phyloP scores from a whole-genome alignment of 2,797 vertebrate genomes.

The Taenioides sp. region DNA sequence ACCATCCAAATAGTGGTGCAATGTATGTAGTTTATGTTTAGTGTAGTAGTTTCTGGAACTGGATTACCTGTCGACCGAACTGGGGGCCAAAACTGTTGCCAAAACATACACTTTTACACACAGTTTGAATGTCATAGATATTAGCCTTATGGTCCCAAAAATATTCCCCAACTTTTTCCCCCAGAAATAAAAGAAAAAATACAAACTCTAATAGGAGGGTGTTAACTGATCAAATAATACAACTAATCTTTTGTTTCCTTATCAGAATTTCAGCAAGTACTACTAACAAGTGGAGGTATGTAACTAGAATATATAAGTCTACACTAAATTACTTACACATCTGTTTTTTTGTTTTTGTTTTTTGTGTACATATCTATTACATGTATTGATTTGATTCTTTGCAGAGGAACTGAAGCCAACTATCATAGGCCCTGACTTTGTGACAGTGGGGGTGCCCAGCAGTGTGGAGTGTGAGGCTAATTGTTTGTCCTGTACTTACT shows the following conservation, averaged over 20 bases:
- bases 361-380: no score
- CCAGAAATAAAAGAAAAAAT: no score
- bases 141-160: no score
- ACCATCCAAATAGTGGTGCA: not conserved
- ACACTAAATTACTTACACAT: not conserved
- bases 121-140: not conserved
- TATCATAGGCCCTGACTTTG: slow-evolving; percentile 31
- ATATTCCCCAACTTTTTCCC: no score
- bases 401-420: slow-evolving; percentile 9
- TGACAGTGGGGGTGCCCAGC: slow-evolving; percentile 54
- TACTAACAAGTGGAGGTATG: not conserved
- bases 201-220: not conserved
- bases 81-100: not conserved
- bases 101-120: not conserved
- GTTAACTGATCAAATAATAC: not conserved
- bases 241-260: not conserved
- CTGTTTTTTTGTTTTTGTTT: no score
- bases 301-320: not conserved
- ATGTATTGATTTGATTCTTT: slow-evolving; percentile 14
- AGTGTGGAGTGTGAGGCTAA: slow-evolving; percentile 26
- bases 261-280: not conserved
- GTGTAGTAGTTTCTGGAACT: not conserved
- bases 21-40: not conserved
- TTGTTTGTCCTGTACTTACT: slow-evolving; percentile 32
- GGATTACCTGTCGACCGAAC: not conserved